Percentiles rank a stretch among this genome's conserved stretches.
These are phyloP conservation scores for Danaus plexippus DNA, from an alignment of 1,140 invertebrate species.

Conservation along the genomic window DNA sequence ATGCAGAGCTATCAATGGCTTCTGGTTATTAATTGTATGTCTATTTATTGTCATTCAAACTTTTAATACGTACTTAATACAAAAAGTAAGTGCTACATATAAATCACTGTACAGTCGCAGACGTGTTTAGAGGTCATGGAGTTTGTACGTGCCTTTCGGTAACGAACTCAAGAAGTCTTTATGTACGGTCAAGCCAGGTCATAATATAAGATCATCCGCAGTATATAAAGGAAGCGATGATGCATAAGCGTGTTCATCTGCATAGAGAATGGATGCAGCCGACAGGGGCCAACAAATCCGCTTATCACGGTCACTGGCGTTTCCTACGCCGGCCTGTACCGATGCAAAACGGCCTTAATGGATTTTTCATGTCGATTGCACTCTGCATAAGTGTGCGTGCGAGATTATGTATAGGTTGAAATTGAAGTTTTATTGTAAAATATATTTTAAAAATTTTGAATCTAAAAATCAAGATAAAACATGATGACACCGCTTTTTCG, in stretches of 20 bases:
- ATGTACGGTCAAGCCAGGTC: too few relatives aligned
- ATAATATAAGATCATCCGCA: not conserved
- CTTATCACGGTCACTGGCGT: constrained; percentile 63
- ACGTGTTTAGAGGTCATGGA: too few relatives aligned
- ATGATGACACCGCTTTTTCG: too few relatives aligned
- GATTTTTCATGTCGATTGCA: constrained; percentile 70
- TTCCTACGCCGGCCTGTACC: constrained; percentile 36
- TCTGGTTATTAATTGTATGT: too few relatives aligned
- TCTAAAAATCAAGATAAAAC: too few relatives aligned
- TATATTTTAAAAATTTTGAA: constrained; percentile 1
- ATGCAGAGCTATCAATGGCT: too few relatives aligned
- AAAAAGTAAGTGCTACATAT: too few relatives aligned
- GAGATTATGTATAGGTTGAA: constrained; percentile 40
- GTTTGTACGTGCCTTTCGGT: too few relatives aligned
- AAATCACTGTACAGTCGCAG: too few relatives aligned
- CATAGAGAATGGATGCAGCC: constrained; percentile 36
- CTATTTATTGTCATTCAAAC: too few relatives aligned
- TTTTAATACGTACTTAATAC: too few relatives aligned
- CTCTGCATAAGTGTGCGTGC: constrained; percentile 44
- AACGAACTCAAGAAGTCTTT: too few relatives aligned
- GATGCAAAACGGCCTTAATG: constrained; percentile 59
- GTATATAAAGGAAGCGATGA: constrained; percentile 23
- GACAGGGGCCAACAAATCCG: constrained; percentile 57
- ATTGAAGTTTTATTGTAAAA: constrained; percentile 16
- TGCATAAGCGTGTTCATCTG: constrained; percentile 23